Base-by-base conservation (phyloP, 2,888 invertebrate species). In the Agrochola macilenta region DNA sequence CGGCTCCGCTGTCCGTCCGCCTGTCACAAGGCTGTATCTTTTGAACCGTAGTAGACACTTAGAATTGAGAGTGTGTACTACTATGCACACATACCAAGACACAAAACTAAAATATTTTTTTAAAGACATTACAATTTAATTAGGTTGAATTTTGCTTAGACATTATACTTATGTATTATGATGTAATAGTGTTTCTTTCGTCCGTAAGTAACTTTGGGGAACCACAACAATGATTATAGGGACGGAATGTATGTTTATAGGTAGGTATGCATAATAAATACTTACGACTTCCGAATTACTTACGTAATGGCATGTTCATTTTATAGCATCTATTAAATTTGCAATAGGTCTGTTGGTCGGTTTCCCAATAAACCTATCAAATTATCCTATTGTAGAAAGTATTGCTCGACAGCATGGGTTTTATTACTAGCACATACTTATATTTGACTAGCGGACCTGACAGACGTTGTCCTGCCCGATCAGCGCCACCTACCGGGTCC, bases 301-400 rank as follows among this genome's bases (percentile, higher is more conserved):
- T 49, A 65, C 17, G 43, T 70, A 63, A 74, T 64, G 46, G 17
- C 23, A 26, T 23, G 49, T 58, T 49, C 17, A 52, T 60, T 69
- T 64, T 57, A 74, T 68, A 39, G 79, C 39, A 35, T 39, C 58
- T 46, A 69, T 84, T 78, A 78, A 65, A 58, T 69, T 49, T n/a
- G 26, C 58, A 46, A 60, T 61, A 61, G 30, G 7, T 26, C 8
- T 26, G 5, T 23, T 26, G 7, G 14, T 69, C n/a, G 46, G 43
- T 63, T 76, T 66, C 20, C 46, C 14, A 23, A 74, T 43, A 26
- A 54, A 46, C 7, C 35, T 26, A 65, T 65, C 17, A 8, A 64
- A 35, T 43, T 60, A 5, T 8, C 2, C 23, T 74, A 58, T 43
- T 65, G 20, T 46, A 23, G 57, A 39, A 23, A 17, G 23, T 35